Percentiles rank a stretch among this genome's conserved stretches.
Evolutionary conservation across 2,113 vertebrate species (phyloP).

Genomic region (Beaufortia kweichowensis): DNA sequence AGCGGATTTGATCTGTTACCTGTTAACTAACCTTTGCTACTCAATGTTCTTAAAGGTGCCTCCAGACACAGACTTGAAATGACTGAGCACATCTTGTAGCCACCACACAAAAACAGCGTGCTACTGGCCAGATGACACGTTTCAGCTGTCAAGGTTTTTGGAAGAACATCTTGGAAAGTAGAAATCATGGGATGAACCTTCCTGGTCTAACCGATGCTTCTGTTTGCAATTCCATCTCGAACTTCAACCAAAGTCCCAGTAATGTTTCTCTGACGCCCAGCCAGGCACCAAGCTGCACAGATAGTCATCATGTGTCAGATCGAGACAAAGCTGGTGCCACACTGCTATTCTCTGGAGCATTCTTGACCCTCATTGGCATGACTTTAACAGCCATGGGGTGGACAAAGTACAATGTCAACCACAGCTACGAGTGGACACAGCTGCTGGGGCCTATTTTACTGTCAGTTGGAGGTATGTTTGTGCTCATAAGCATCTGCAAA

Average conservation of each 20-base stretch:
- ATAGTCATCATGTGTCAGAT: conserved; percentile 73
- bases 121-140: conserved; percentile 30
- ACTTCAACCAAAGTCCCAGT: conserved; percentile 52
- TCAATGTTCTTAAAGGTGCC: background rate
- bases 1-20: conserved; percentile 20
- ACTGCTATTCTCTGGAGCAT: conserved; percentile 80
- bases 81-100: background rate
- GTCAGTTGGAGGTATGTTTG: conserved; percentile 78
- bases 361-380: conserved; percentile 79
- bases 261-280: conserved; percentile 71
- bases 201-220: background rate
- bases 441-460: conserved; percentile 83
- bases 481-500: conserved; percentile 80
- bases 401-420: conserved; percentile 68
- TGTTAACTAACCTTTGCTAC: conserved; percentile 27
- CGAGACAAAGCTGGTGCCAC: conserved; percentile 77
- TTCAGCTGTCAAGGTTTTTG: background rate
- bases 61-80: background rate
- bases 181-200: conserved; percentile 21
- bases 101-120: background rate
- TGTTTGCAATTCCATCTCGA: background rate
- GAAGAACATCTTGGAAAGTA: conserved; percentile 7
- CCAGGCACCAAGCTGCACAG: conserved; percentile 55
- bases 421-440: conserved; percentile 78
- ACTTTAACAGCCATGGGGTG: conserved; percentile 82